phyloP scores from a whole-genome alignment of 2,888 invertebrate species.

The Polietes domitor region DNA sequence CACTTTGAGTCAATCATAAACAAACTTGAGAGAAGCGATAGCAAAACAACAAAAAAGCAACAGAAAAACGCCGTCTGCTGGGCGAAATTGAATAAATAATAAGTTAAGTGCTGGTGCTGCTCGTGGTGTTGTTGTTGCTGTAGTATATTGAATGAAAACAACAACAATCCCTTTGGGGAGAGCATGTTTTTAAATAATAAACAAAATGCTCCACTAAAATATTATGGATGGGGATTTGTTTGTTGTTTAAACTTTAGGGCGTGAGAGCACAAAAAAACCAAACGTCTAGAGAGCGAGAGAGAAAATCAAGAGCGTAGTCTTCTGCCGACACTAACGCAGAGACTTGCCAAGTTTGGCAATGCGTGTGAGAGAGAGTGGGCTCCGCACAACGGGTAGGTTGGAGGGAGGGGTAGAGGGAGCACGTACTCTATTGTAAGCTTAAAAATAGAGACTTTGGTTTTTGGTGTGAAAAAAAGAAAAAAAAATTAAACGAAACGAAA shows the following conservation, averaged over 20 bases:
- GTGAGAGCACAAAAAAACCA: conserved; percentile 48
- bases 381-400: not conserved
- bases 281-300: conserved; percentile 9
- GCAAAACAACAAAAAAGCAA: not conserved
- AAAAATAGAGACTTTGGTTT: conserved; percentile 27
- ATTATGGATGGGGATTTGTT: conserved; percentile 25
- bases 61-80: not conserved
- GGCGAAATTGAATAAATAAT: not conserved
- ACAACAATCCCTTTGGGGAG: not conserved
- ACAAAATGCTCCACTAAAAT: conserved; percentile 18
- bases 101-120: not conserved
- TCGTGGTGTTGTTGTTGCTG: too few relatives aligned
- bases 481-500: conserved; percentile 22
- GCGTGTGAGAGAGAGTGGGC: conserved; percentile 25
- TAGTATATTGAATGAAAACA: not conserved
- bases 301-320: conserved; percentile 38
- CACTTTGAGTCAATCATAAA: not conserved
- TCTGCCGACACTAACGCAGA: conserved; percentile 17
- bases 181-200: conserved; percentile 13
- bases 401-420: conserved; percentile 32
- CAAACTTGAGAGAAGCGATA: not conserved
- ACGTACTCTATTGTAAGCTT: conserved; percentile 7
- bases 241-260: conserved; percentile 54
- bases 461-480: not conserved
- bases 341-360: conserved; percentile 40